Conservation (phyloP, 2,113 vertebrate genomes). For the Equus quagga region DNA sequence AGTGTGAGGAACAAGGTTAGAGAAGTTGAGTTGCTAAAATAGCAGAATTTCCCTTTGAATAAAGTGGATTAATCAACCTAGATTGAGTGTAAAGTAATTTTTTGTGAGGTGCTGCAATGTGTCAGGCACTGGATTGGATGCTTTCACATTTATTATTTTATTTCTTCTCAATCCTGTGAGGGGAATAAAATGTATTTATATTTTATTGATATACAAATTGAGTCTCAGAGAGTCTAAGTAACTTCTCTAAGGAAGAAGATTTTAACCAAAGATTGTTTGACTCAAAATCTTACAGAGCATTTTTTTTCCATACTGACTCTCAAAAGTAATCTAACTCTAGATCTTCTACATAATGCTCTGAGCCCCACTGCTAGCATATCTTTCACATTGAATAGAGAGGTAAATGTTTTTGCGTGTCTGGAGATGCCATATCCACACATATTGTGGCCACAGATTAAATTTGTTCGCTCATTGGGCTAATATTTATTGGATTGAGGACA, state of each 20-base stretch:
- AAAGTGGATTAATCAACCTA: not conserved
- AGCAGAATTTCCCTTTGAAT: not conserved
- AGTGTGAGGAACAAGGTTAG: not conserved
- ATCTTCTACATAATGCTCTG: not conserved
- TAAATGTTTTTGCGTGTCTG: not conserved
- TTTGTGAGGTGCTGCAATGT: not conserved
- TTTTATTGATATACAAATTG: slow-evolving; percentile 5
- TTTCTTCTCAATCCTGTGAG: not conserved
- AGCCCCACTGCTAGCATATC: not conserved
- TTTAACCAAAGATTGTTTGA: not conserved
- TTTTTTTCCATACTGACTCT: not conserved
- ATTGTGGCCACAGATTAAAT: not conserved
- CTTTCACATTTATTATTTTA: not conserved
- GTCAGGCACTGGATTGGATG: not conserved
- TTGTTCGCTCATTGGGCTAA: not conserved
- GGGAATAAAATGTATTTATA: not conserved
- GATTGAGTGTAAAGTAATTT: not conserved
- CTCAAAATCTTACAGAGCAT: not conserved
- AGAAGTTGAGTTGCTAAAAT: not conserved
- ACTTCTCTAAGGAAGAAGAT: slow-evolving; percentile 7
- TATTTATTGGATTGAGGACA: slow-evolving; percentile 16
- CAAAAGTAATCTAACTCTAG: not conserved
- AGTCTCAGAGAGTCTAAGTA: not conserved
- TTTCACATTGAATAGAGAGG: not conserved
- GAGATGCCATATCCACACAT: not conserved